A percentile compares a stretch with the other conserved stretches of the same genome.
Conservation (phyloP, 2,888 invertebrate species). For the Pomacea canaliculata region DNA sequence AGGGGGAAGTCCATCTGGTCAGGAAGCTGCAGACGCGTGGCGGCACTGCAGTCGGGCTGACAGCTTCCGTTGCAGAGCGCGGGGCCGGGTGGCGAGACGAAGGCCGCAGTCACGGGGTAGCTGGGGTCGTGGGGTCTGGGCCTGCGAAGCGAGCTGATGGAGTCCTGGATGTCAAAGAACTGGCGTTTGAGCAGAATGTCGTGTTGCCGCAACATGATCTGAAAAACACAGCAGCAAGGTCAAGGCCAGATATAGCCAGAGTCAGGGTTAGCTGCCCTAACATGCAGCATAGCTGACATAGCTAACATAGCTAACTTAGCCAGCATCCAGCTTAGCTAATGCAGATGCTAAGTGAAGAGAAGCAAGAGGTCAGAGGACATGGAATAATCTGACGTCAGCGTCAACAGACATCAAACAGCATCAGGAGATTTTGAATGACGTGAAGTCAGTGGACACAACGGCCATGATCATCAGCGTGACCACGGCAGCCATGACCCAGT, state of each 20-base stretch:
- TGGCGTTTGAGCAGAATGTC: slow-evolving; percentile 58
- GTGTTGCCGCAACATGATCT: slow-evolving; percentile 58
- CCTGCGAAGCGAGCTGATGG: slow-evolving; percentile 46
- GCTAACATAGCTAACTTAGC: background rate
- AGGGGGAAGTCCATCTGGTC: slow-evolving; percentile 39
- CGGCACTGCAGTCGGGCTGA: background rate
- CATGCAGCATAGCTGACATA: background rate
- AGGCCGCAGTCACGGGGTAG: background rate
- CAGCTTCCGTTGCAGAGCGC: background rate
- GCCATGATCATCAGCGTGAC: too few species aligned
- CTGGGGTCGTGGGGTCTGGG: slow-evolving; percentile 15
- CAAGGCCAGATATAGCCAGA: background rate
- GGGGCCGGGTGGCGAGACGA: background rate
- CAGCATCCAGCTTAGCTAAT: too few species aligned
- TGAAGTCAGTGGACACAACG: too few species aligned
- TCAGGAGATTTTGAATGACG: too few species aligned
- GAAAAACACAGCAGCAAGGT: slow-evolving; percentile 23
- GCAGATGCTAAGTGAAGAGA: too few species aligned
- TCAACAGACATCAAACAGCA: too few species aligned
- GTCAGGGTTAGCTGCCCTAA: too few species aligned
- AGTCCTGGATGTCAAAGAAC: slow-evolving; percentile 57
- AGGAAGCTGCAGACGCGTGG: slow-evolving; percentile 4
- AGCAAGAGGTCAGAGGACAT: too few species aligned
- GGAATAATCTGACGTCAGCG: too few species aligned
- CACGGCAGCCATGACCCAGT: too few species aligned